Evolutionary conservation across 2,113 vertebrate species (phyloP).

Genomic region (Syrrhaptes paradoxus): DNA sequence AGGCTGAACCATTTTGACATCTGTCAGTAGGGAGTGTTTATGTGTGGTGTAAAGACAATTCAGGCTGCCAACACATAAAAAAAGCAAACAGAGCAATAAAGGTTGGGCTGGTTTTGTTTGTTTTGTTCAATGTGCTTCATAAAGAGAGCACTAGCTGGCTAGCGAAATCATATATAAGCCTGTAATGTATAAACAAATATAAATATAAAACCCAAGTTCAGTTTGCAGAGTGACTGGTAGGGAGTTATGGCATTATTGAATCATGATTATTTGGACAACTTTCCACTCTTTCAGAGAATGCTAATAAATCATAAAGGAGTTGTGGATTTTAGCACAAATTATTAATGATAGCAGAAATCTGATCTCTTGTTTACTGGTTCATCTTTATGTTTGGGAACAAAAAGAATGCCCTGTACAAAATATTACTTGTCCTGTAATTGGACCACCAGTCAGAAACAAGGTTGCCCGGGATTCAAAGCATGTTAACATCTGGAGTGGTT

Average conservation of each 20-base stretch:
- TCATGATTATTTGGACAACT: not conserved
- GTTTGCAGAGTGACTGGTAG: not conserved
- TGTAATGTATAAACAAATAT: not conserved
- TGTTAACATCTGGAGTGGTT: not conserved
- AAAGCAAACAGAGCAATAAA: not conserved
- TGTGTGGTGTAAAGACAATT: not conserved
- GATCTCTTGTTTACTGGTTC: not conserved
- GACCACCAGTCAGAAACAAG: not conserved
- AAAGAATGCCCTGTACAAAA: not conserved
- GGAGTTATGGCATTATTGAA: not conserved
- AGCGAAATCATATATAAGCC: not conserved
- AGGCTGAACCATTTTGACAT: not conserved
- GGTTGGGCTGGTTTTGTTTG: not conserved
- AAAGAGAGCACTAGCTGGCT: not conserved
- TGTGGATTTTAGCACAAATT: not conserved
- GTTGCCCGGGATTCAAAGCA: not conserved
- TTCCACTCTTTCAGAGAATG: not conserved
- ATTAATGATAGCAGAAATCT: not conserved
- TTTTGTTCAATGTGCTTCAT: not conserved
- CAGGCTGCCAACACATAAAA: not conserved
- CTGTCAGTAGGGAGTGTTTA: not conserved
- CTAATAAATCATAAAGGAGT: not conserved
- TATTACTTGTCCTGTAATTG: not conserved
- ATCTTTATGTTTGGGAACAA: not conserved
- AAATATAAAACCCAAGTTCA: not conserved